Conservation (phyloP, 2,888 invertebrate genomes). For the Eucriotettix oculatus region DNA sequence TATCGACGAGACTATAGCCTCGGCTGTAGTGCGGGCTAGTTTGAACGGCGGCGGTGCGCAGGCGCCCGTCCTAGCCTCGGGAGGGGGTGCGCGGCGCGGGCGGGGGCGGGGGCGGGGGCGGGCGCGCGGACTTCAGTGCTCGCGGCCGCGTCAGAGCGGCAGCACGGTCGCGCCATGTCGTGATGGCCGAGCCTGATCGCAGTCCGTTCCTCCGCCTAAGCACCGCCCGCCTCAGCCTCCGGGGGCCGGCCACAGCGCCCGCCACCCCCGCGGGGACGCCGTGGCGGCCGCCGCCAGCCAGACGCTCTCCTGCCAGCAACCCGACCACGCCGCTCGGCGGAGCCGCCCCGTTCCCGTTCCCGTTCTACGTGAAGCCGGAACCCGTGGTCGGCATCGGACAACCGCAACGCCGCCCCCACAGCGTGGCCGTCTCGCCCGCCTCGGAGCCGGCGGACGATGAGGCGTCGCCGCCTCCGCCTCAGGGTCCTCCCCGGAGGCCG, state of each 20-base stretch:
- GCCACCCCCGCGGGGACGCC: constrained; percentile 5
- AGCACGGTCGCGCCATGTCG: background rate
- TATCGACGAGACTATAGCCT: no score
- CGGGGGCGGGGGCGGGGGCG: constrained; percentile 11
- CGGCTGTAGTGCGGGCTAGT: constrained; percentile 8
- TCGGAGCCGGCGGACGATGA: constrained; percentile 18
- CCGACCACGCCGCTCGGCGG: constrained; percentile 3
- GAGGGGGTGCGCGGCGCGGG: constrained; percentile 7
- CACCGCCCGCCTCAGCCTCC: background rate
- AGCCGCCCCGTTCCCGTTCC: constrained; percentile 23
- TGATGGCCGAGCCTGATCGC: background rate
- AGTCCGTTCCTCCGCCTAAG: background rate
- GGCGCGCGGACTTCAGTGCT: constrained; percentile 11
- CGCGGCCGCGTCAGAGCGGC: background rate
- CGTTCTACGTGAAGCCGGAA: constrained; percentile 29
- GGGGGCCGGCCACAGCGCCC: constrained; percentile 3
- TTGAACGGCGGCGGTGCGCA: constrained; percentile 15
- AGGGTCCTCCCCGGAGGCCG: background rate
- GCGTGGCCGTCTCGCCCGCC: constrained; percentile 25
- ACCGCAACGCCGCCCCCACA: constrained; percentile 15
- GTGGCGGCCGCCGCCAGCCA: background rate
- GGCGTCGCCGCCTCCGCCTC: background rate
- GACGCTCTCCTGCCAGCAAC: no score
- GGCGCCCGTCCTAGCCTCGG: background rate
- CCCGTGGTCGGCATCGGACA: constrained; percentile 6